These are phyloP conservation scores for Microplitis demolitor DNA, from an alignment of 1,140 invertebrate genomes.

Conservation along the genomic window DNA sequence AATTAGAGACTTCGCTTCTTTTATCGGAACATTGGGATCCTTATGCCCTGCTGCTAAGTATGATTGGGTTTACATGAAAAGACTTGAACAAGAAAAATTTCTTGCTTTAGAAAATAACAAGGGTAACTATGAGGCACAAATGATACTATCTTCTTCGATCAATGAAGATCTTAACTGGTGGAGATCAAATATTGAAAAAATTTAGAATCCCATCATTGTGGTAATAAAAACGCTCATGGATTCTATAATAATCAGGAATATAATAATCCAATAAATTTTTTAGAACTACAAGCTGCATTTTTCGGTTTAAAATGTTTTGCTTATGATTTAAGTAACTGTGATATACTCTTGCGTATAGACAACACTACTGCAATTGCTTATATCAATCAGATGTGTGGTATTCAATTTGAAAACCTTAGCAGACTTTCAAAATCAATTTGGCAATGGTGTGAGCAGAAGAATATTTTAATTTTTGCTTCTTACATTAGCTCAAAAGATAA, in stretches of 20 bases:
- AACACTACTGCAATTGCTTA: conserved; percentile 29
- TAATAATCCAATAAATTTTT: conserved; percentile 14
- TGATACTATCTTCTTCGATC: not conserved
- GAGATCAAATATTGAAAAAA: not conserved
- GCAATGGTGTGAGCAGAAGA: conserved; percentile 19
- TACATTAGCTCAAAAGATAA: conserved; percentile 27
- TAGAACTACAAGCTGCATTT: conserved; percentile 20
- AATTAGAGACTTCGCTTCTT: conserved; percentile 13
- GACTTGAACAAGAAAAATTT: conserved; percentile 12
- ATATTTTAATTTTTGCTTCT: conserved; percentile 24
- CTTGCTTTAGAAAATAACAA: not conserved
- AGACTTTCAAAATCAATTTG: conserved; percentile 21
- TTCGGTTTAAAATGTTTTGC: conserved; percentile 25
- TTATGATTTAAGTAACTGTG: not conserved
- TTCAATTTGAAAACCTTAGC: conserved; percentile 13
- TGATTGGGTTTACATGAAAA: conserved; percentile 9
- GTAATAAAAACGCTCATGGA: conserved; percentile 1
- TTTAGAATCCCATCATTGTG: conserved; percentile 3
- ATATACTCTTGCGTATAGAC: not conserved
- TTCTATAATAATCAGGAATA: conserved; percentile 4
- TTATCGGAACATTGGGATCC: not conserved
- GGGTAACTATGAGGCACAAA: not conserved
- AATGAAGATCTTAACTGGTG: conserved; percentile 15
- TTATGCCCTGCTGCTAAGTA: not conserved
- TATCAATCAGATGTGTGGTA: conserved; percentile 28